Conservation (phyloP, 2,797 vertebrate species). For the Novumbra hubbsi region DNA sequence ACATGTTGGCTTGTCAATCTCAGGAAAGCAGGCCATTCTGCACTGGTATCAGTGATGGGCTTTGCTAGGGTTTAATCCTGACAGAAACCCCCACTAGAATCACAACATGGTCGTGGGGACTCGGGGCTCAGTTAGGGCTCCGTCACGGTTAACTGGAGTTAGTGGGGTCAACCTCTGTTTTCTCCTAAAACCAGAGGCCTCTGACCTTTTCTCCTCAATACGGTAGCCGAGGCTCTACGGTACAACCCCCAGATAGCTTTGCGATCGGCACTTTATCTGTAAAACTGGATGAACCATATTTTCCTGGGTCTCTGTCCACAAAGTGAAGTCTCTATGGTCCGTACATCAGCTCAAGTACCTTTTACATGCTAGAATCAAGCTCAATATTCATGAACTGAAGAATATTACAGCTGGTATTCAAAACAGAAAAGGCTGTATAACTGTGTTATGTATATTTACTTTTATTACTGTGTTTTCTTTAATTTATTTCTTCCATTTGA, state of each 20-base stretch:
- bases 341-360: conserved; percentile 55
- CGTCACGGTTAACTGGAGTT: conserved; percentile 38
- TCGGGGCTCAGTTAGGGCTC: conserved; percentile 38
- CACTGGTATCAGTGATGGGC: conserved; percentile 67
- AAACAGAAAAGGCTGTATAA: conserved; percentile 76
- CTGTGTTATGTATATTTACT: conserved; percentile 81
- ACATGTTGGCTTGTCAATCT: conserved; percentile 79
- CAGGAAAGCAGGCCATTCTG: conserved; percentile 78
- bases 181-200: conserved; percentile 60
- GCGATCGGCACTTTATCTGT: conserved; percentile 81
- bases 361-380: conserved; percentile 63
- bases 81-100: conserved; percentile 52
- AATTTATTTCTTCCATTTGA: conserved; percentile 74
- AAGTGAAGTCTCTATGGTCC: conserved; percentile 21
- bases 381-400: conserved; percentile 70
- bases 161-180: conserved; percentile 49
- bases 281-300: conserved; percentile 64
- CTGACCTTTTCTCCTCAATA: conserved; percentile 44
- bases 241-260: conserved; percentile 72
- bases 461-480: conserved; percentile 77
- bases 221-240: conserved; percentile 63
- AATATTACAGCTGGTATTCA: conserved; percentile 72
- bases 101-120: conserved; percentile 50
- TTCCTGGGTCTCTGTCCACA: conserved; percentile 11
- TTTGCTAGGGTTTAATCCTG: conserved; percentile 52